Conservation (phyloP, 2,797 vertebrate genomes). For the Melanotaenia parkinsoni region DNA sequence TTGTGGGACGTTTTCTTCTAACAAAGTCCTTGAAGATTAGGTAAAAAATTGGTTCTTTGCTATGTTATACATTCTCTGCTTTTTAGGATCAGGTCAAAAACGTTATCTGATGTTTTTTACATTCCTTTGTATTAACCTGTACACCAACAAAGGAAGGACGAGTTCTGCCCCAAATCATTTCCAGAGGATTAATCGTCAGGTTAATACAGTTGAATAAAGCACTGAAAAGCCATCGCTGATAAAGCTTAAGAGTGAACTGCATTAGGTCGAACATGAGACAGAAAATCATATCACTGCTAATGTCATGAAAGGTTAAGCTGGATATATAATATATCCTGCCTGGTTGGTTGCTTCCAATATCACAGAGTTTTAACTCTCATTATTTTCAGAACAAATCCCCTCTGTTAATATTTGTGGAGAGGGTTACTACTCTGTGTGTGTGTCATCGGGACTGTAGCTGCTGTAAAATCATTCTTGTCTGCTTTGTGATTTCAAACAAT, state of each 20-base stretch:
- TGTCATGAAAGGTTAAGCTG: not conserved
- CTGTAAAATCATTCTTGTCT: not conserved
- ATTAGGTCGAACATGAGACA: not conserved
- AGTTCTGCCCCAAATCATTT: not conserved
- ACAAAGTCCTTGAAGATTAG: too few species aligned
- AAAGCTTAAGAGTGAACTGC: not conserved
- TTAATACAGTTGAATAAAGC: conserved; percentile 19
- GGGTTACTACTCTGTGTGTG: not conserved
- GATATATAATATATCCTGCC: not conserved
- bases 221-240: not conserved
- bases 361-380: not conserved
- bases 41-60: too few species aligned
- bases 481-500: not conserved
- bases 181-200: conserved; percentile 27
- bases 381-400: not conserved
- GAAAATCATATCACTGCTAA: not conserved
- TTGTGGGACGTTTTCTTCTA: too few species aligned
- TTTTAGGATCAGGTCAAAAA: not conserved
- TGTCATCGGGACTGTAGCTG: not conserved
- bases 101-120: not conserved
- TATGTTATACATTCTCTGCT: not conserved
- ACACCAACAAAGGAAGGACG: not conserved
- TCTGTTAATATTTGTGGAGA: not conserved
- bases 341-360: conserved; percentile 10
- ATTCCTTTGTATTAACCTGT: conserved; percentile 9